Evolutionary conservation across 2,113 vertebrate genomes (phyloP).

Genomic region (Pitta sordida): DNA sequence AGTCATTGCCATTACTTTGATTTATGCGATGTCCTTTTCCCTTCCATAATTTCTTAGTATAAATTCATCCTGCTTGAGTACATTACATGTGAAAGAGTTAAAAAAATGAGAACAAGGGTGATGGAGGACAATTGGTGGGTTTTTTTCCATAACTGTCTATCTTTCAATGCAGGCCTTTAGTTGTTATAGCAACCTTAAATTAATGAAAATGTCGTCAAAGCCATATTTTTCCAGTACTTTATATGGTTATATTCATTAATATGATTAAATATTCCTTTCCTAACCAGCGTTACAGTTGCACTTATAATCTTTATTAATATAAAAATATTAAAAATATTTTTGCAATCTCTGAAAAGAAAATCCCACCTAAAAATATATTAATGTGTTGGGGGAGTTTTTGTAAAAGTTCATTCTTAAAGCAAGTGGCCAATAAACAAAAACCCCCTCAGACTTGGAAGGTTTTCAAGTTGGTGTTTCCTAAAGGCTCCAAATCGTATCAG

Average conservation of each 20-base stretch:
- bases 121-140: constrained; percentile 8
- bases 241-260: constrained; percentile 6
- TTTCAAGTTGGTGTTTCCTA: too few species aligned
- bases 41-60: not conserved
- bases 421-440: not conserved
- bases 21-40: constrained; percentile 14
- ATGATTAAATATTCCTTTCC: constrained; percentile 1
- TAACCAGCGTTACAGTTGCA: not conserved
- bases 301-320: not conserved
- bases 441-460: too few species aligned
- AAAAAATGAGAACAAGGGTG: constrained; percentile 24
- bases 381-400: too few species aligned
- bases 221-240: constrained; percentile 31
- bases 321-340: not conserved
- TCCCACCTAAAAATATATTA: not conserved
- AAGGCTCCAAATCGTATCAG: too few species aligned
- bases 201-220: constrained; percentile 62
- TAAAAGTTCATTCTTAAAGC: not conserved
- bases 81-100: not conserved
- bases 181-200: constrained; percentile 68
- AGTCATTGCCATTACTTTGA: not conserved
- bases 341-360: not conserved
- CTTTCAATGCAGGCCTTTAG: constrained; percentile 38
- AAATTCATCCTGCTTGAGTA: not conserved
- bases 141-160: not conserved